These are phyloP conservation scores for Morone chrysops DNA, from an alignment of 2,113 vertebrate genomes.

Conservation along the genomic window DNA sequence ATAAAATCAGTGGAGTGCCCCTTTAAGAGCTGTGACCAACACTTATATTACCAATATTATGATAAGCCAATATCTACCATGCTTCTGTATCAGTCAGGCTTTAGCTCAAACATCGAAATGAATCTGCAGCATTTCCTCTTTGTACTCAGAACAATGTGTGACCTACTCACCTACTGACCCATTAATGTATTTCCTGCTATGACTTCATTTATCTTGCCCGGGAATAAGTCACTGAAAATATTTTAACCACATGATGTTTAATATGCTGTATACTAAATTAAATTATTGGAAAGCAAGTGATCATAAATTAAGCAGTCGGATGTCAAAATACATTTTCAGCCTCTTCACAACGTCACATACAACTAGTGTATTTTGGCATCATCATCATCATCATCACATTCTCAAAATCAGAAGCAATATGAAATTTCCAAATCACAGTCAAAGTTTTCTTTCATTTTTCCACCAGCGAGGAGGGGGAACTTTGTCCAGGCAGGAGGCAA, in stretches of 20 bases:
- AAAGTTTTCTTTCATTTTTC: not conserved
- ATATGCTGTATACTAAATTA: not conserved
- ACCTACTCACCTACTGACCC: conserved; percentile 1
- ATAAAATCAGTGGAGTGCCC: not conserved
- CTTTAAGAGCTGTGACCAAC: not conserved
- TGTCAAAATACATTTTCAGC: not conserved
- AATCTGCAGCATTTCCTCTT: not conserved
- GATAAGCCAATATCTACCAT: not conserved
- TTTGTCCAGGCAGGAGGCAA: conserved; percentile 7
- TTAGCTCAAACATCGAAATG: not conserved
- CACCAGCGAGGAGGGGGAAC: not conserved
- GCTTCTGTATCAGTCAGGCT: not conserved
- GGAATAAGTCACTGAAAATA: not conserved
- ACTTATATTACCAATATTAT: not conserved
- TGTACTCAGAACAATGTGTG: not conserved
- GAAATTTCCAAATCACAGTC: not conserved
- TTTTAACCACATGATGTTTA: not conserved
- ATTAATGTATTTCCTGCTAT: conserved; percentile 11
- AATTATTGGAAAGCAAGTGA: conserved; percentile 9
- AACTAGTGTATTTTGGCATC: conserved; percentile 14
- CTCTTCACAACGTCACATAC: conserved; percentile 9
- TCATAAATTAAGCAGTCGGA: conserved; percentile 18
- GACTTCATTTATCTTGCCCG: not conserved
- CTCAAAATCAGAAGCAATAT: not conserved
- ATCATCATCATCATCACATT: not conserved